Evolutionary conservation across 2,888 invertebrate species (phyloP), one percentile per base, ranked within the genome.

Genomic region (Sinelater perroti): DNA sequence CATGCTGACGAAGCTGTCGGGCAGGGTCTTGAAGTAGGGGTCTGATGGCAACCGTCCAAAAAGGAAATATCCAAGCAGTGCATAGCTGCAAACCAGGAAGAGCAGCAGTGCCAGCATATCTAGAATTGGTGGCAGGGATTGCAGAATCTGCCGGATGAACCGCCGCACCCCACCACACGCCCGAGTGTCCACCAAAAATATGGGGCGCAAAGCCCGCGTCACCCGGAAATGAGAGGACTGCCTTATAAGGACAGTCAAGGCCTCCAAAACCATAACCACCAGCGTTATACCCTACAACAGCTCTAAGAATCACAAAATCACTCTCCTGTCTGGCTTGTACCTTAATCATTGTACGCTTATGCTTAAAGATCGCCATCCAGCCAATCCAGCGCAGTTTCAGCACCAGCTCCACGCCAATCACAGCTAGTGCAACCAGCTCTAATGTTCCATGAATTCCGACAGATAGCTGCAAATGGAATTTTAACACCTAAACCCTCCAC

Each of bases 341-440:
- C 86, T 94, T 94, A 10, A 93, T 79, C 84, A 91, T 87, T 7
- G 94, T 93, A 63, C 95, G 82, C 74, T 90, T 91, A 72, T 94
- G 95, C 70, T 85, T 88, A 16, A 93, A 80, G 70, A 93, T 91
- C n/a, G 89, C 89, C 65, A 83, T 84, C 85, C 88, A 88, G 0
- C 93, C 93, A 57, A 93, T 89, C 94, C 94, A 95, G 70, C 91
- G 86, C 31, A 93, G 78, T 74, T 93, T 91, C 54, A 94, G 81
- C 33, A 88, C 85, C 51, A 93, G 78, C 75, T 93, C 93, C 50
- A 92, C 81, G 7, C 88, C 89, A 50, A 94, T 89, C 16, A 93
- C 83, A 3, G 87, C 81, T 59, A 94, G 78, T 7, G 90, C 88
- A 61, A 92, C 77, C 53, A 94, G 76, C 74, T 95, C 94, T 73